These are phyloP conservation scores for Caenorhabditis uteleia DNA, from an alignment of 2,888 invertebrate species.

Conservation along the genomic window DNA sequence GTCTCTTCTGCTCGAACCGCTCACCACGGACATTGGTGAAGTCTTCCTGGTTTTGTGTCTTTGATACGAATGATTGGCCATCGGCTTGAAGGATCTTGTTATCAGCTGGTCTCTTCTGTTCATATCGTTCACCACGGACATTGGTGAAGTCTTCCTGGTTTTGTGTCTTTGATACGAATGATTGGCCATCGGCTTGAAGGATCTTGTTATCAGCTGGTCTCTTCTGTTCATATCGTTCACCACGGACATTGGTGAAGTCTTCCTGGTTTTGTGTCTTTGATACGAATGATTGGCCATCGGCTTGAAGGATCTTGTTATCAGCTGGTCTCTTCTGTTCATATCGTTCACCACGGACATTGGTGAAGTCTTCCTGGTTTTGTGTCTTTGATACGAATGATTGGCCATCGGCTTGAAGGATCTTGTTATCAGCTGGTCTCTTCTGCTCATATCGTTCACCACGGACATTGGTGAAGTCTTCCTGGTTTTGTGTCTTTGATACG, in stretches of 20 bases:
- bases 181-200: neutral
- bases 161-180: neutral
- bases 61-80: neutral
- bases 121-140: neutral
- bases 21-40: constrained; percentile 3
- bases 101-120: neutral
- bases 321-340: neutral
- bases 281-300: neutral
- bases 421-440: neutral
- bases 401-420: neutral
- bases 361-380: constrained; percentile 6
- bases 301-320: neutral
- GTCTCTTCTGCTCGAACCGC: neutral
- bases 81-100: constrained; percentile 1
- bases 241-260: constrained; percentile 4
- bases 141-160: constrained; percentile 4
- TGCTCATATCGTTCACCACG: constrained; percentile 2
- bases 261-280: constrained; percentile 5
- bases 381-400: neutral
- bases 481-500: constrained; percentile 2
- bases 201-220: neutral
- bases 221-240: neutral
- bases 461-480: constrained; percentile 4
- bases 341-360: neutral
- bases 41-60: constrained; percentile 6